A percentile compares a stretch with the other conserved stretches of the same genome.
Conservation (phyloP, 2,113 vertebrate species). For the Lathamus discolor region DNA sequence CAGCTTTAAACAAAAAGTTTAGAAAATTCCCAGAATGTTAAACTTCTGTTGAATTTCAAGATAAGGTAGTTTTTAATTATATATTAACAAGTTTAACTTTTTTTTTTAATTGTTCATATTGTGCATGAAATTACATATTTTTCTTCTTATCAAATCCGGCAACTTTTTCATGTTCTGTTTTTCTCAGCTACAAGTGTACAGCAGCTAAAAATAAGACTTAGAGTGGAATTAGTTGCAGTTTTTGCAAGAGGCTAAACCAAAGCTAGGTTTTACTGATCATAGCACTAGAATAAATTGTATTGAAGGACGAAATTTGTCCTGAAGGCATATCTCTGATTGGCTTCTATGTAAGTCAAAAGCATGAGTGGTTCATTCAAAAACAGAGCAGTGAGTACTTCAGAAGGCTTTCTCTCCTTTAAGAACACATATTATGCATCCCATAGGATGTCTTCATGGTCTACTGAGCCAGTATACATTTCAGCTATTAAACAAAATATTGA, state of each 20-base stretch:
- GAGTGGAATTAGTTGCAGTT: not conserved
- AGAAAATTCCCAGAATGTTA: not conserved
- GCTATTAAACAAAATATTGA: conserved; percentile 19
- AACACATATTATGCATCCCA: not conserved
- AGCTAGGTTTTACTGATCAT: not conserved
- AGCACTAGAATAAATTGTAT: not conserved
- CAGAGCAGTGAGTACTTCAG: not conserved
- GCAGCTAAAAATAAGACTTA: not conserved
- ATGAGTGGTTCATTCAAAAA: not conserved
- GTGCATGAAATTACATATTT: not conserved
- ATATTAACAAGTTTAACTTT: not conserved
- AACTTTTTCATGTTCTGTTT: not conserved
- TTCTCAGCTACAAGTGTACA: not conserved
- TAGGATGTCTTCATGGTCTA: not conserved
- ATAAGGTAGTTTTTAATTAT: not conserved
- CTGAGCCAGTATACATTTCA: not conserved
- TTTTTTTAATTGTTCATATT: not conserved
- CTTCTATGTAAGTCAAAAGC: not conserved
- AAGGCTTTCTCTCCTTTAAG: not conserved
- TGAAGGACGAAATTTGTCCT: not conserved
- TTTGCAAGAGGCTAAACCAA: not conserved
- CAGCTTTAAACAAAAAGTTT: not conserved
- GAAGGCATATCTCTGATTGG: not conserved
- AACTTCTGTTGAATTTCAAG: not conserved
- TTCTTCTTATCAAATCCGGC: not conserved